Evolutionary conservation across 1,140 invertebrate genomes (phyloP), one percentile per base, ranked within the genome.

Genomic region (Drosophila azteca): DNA sequence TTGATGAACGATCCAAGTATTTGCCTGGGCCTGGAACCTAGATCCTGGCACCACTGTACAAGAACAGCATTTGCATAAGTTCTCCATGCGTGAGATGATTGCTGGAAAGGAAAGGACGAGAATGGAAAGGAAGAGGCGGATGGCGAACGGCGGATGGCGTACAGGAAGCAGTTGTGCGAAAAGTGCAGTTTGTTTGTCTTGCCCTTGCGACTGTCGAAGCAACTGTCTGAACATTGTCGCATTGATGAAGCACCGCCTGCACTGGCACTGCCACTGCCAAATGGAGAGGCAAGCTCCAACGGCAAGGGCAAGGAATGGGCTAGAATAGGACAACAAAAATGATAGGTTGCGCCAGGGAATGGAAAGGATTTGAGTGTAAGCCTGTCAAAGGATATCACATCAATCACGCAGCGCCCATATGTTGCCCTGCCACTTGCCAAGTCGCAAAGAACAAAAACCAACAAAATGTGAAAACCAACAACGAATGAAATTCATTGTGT

Each of bases 131-230:
- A 20, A 20, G 22, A 29, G n/a, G 11, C 15, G n/a, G n/a, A n/a
- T n/a, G 50, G 31, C 17, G n/a, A 29, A 43, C 49, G 13, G 11
- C 15, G n/a, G n/a, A n/a, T 17, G 22, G 31, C 24, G n/a, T 29
- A 43, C 49, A 20, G 61, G 45, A 48, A 35, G 62, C 76, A 73
- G 43, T 44, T 54, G 68, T 7, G 54, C 54, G 52, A 77, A 35
- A 73, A 74, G 59, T 68, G 73, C 74, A 69, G 74, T 55, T 58
- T 77, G 79, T 73, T 82, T 82, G 79, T 65, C 63, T 77, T 74
- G 63, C 79, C 70, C 68, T 81, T 73, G 59, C 79, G 52, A 64
- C 65, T 70, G 77, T 54, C 58, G 46, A 13, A 46, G 48, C 61
- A 65, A 44, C 54, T 79, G 73, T 77, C 78, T 55, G 57, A 49